phyloP scores from a whole-genome alignment of 2,113 vertebrate species.

The Fulica atra region DNA sequence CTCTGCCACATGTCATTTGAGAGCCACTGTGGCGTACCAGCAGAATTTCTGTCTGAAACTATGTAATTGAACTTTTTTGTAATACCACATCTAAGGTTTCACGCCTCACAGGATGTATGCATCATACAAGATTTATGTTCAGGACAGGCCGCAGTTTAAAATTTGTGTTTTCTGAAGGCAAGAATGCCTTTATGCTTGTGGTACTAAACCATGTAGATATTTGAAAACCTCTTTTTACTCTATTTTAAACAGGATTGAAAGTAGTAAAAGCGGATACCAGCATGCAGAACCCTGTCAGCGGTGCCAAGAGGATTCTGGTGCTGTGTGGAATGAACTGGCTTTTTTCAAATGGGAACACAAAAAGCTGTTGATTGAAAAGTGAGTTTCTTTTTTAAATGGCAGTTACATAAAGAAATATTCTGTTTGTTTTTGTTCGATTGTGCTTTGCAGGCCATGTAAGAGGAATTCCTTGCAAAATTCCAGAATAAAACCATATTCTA shows the following conservation, averaged over 20 bases:
- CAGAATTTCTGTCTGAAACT: not conserved
- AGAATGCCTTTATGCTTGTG: not conserved
- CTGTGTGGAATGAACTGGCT: conserved; percentile 87
- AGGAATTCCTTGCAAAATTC: conserved; percentile 55
- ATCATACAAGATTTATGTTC: not conserved
- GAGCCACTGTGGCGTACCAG: not conserved
- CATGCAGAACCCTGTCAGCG: conserved; percentile 76
- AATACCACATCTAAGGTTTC: not conserved
- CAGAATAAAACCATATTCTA: conserved; percentile 43
- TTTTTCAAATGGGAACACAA: conserved; percentile 85
- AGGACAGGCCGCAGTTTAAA: not conserved
- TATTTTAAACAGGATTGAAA: conserved; percentile 68
- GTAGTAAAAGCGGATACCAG: conserved; percentile 42
- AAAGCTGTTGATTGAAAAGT: conserved; percentile 87
- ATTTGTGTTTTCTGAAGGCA: not conserved
- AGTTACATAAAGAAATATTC: conserved; percentile 16
- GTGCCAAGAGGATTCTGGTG: conserved; percentile 84
- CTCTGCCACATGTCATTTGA: not conserved
- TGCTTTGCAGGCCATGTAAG: conserved; percentile 18
- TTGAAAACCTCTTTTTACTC: not conserved
- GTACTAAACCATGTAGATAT: not conserved
- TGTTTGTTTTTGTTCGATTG: not conserved
- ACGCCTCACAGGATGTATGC: not conserved
- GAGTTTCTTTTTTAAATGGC: conserved; percentile 67
- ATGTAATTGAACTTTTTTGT: not conserved